Evolutionary conservation across 2,797 vertebrate genomes (phyloP).

Genomic region (Triplophysa yarkandensis): DNA sequence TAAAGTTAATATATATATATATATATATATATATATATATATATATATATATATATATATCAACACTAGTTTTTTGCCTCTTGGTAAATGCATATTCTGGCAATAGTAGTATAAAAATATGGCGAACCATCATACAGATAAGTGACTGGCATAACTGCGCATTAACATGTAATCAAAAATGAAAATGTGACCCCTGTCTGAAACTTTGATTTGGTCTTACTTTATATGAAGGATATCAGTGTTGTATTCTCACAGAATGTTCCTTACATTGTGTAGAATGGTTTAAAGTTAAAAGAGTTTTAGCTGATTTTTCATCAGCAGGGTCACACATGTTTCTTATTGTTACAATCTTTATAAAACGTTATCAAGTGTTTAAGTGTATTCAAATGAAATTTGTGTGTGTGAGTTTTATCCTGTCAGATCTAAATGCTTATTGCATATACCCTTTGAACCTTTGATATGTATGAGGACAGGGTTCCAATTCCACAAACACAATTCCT

Average conservation of each 20-base stretch:
- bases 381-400: not conserved
- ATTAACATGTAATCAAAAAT: too few species aligned
- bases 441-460: slow-evolving; percentile 61
- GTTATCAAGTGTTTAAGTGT: too few species aligned
- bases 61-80: too few species aligned
- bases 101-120: not conserved
- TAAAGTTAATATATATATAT: not conserved
- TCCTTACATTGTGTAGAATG: too few species aligned
- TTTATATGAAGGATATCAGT: too few species aligned
- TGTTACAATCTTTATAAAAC: not conserved
- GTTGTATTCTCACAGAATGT: too few species aligned
- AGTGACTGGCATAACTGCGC: not conserved
- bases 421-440: slow-evolving; percentile 17
- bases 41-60: too few species aligned
- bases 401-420: slow-evolving; percentile 26
- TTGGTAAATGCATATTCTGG: not conserved
- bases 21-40: not conserved
- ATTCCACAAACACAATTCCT: slow-evolving; percentile 35
- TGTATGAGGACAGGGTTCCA: slow-evolving; percentile 61
- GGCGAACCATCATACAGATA: not conserved
- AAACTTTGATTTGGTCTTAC: too few species aligned
- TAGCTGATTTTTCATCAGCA: too few species aligned
- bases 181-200: too few species aligned
- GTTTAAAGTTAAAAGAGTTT: too few species aligned
- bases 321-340: not conserved